A percentile compares a stretch with the other conserved stretches of the same genome.
These are phyloP conservation scores for Hyposmocoma kahamanoa DNA, from an alignment of 1,140 invertebrate species.

Conservation along the genomic window DNA sequence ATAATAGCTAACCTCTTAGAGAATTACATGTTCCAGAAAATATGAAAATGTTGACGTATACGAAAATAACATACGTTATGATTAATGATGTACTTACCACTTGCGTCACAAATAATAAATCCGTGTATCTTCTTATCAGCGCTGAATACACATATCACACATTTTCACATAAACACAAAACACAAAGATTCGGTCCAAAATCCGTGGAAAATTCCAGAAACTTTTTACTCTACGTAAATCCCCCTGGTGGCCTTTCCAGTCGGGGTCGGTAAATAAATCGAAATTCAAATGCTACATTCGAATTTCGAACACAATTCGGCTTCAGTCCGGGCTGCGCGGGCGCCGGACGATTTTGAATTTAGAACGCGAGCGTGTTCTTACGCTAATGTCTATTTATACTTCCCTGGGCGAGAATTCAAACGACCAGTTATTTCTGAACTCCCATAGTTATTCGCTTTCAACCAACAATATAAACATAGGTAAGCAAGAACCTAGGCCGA, in stretches of 20 bases:
- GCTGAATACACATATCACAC: constrained; percentile 53
- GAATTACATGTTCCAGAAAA: too few relatives aligned
- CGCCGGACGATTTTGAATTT: constrained; percentile 50
- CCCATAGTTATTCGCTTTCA: constrained; percentile 1
- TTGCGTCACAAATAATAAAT: constrained; percentile 23
- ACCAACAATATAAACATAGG: neutral
- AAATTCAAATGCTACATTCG: constrained; percentile 16
- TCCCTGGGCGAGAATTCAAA: constrained; percentile 35
- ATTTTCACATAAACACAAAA: constrained; percentile 37
- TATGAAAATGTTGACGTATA: too few relatives aligned
- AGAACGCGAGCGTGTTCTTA: constrained; percentile 26
- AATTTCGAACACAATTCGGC: constrained; percentile 34
- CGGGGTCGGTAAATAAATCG: constrained; percentile 25
- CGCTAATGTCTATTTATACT: constrained; percentile 50
- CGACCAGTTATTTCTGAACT: constrained; percentile 25
- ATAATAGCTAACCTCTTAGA: too few relatives aligned
- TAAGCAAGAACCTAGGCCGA: constrained; percentile 5
- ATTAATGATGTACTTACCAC: constrained; percentile 32
- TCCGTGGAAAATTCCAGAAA: neutral
- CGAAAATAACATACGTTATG: too few relatives aligned
- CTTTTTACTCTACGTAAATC: too few relatives aligned
- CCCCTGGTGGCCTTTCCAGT: constrained; percentile 48
- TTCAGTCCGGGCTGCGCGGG: constrained; percentile 43
- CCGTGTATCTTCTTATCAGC: constrained; percentile 22
- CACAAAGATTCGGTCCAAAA: neutral